Evolutionary conservation across 2,113 vertebrate genomes (phyloP).

Genomic region (Tamias sibiricus): DNA sequence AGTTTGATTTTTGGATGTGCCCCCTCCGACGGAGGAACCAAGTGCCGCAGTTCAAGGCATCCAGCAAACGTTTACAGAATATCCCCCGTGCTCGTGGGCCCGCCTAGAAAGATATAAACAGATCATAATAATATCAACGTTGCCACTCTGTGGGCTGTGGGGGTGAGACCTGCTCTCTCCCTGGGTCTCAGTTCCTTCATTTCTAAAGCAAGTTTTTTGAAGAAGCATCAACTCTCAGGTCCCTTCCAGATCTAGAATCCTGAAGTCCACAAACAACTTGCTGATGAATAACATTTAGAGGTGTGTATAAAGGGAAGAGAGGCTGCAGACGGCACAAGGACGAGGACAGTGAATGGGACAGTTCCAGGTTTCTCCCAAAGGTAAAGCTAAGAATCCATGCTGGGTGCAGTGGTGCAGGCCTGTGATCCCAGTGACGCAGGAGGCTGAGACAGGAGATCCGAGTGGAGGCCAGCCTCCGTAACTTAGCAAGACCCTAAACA

Average conservation of each 20-base stretch:
- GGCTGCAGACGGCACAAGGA: rapidly evolving
- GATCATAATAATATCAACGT: neutral
- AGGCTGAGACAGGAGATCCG: too few relatives aligned
- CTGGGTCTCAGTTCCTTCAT: neutral
- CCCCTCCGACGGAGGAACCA: neutral
- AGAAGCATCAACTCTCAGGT: neutral
- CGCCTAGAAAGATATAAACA: slow-evolving; percentile 11
- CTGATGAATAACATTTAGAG: neutral
- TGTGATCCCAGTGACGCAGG: too few relatives aligned
- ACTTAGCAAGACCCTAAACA: too few relatives aligned
- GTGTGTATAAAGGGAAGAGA: rapidly evolving
- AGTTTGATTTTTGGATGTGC: neutral
- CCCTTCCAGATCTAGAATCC: neutral
- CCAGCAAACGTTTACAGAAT: neutral
- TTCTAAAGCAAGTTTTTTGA: neutral
- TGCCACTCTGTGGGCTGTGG: neutral
- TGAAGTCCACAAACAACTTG: neutral
- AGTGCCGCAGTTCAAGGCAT: neutral
- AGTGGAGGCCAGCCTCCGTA: too few relatives aligned
- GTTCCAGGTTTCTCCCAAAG: neutral
- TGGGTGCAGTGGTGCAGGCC: too few relatives aligned
- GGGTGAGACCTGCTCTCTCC: neutral
- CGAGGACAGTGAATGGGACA: rapidly evolving
- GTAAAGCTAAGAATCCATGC: neutral
- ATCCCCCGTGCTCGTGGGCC: neutral